These are phyloP conservation scores for Apteryx owenii DNA, from an alignment of 2,113 vertebrate species.

Conservation along the genomic window DNA sequence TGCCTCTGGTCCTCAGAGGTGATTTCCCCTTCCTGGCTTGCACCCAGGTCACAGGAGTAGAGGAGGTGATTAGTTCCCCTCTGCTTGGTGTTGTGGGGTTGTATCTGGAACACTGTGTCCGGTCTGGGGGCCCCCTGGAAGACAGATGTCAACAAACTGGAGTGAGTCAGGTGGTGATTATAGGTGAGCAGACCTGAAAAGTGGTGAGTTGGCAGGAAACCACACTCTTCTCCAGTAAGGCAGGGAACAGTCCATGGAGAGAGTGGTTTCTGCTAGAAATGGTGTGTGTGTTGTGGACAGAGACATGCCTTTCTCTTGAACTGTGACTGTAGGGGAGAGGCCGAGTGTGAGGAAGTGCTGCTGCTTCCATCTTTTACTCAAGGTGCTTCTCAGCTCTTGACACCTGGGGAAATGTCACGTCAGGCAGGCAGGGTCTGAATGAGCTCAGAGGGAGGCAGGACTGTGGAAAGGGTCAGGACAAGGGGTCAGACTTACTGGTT, in stretches of 20 bases:
- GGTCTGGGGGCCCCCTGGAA: neutral
- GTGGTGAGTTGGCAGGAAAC: neutral
- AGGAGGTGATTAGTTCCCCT: neutral
- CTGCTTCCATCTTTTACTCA: neutral
- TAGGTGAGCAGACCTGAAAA: neutral
- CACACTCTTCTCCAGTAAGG: neutral
- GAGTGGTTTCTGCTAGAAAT: neutral
- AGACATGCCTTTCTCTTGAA: conserved; percentile 19
- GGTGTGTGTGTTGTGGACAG: neutral
- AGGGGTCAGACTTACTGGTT: fast-evolving
- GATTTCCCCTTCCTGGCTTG: neutral
- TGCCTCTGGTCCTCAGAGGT: neutral
- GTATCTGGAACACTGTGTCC: neutral
- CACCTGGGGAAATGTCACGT: neutral
- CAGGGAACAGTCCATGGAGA: neutral
- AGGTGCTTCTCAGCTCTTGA: neutral
- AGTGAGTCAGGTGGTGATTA: neutral
- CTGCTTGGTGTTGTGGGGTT: neutral
- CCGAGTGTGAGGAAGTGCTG: conserved; percentile 9
- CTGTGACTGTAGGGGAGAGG: neutral
- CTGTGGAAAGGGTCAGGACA: neutral
- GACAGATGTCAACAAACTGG: neutral
- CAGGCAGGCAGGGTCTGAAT: neutral
- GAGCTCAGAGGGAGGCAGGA: neutral
- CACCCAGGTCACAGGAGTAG: fast-evolving